phyloP scores from a whole-genome alignment of 2,113 vertebrate species.

The Anguilla japonica region DNA sequence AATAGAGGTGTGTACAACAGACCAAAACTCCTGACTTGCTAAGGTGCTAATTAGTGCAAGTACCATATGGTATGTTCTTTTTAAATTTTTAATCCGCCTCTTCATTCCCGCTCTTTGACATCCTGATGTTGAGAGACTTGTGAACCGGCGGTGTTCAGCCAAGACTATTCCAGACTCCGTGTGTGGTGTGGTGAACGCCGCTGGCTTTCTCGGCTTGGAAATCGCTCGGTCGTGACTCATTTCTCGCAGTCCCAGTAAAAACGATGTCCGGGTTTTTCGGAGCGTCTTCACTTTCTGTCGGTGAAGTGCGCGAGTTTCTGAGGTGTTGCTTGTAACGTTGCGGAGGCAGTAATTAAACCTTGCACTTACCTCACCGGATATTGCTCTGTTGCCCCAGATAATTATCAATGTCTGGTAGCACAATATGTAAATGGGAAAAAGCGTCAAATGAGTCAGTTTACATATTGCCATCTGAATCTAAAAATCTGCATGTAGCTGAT shows the following conservation, averaged over 20 bases:
- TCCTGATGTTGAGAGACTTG: neutral
- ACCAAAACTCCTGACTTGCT: neutral
- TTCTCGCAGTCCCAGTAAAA: neutral
- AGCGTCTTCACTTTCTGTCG: neutral
- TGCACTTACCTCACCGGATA: neutral
- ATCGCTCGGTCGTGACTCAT: neutral
- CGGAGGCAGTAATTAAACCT: neutral
- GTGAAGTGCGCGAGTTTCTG: neutral
- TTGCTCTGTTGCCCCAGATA: neutral
- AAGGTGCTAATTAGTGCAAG: neutral
- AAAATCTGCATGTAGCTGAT: neutral
- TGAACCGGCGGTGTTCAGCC: neutral
- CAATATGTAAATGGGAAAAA: neutral
- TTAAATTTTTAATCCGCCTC: neutral
- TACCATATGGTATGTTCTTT: neutral
- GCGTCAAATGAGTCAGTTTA: neutral
- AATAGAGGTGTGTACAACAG: neutral
- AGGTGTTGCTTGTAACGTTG: neutral
- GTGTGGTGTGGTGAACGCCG: neutral
- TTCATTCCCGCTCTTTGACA: neutral
- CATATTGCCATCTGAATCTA: neutral
- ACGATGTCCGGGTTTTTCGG: neutral
- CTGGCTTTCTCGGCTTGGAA: neutral
- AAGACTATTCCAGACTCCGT: neutral
- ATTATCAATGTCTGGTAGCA: neutral